A percentile compares a stretch with the other conserved stretches of the same genome.
These are phyloP conservation scores for Crossocerus cetratus DNA, from an alignment of 2,888 invertebrate species.

Conservation along the genomic window DNA sequence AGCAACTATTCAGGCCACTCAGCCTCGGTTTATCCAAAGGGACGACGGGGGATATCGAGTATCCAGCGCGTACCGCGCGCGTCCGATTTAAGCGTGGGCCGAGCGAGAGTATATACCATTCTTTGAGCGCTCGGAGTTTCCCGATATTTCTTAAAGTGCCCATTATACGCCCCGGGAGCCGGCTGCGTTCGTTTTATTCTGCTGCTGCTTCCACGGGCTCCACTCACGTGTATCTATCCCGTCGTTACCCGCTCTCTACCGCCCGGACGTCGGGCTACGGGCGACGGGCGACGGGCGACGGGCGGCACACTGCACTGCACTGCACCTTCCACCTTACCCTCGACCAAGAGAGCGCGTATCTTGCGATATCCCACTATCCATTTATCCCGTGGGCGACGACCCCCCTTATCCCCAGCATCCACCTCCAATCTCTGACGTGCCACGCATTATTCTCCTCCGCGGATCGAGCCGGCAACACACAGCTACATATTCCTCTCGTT, in stretches of 20 bases:
- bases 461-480: too few species aligned
- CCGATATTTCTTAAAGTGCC: constrained; percentile 44
- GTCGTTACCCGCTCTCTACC: neutral
- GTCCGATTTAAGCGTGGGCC: constrained; percentile 34
- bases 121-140: constrained; percentile 31
- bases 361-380: neutral
- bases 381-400: neutral
- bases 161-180: constrained; percentile 25
- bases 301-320: too few species aligned
- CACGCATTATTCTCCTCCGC: too few species aligned
- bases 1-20: constrained; percentile 45
- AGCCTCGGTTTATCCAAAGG: constrained; percentile 48
- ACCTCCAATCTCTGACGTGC: too few species aligned
- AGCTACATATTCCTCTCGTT: too few species aligned
- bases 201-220: constrained; percentile 11
- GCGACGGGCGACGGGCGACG: too few species aligned
- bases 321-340: too few species aligned
- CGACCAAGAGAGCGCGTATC: too few species aligned
- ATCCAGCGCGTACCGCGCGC: constrained; percentile 33
- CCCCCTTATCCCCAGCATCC: too few species aligned
- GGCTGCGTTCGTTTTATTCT: constrained; percentile 25
- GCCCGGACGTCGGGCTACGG: too few species aligned
- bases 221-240: constrained; percentile 15
- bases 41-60: constrained; percentile 38
- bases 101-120: constrained; percentile 22